Evolutionary conservation across 2,888 invertebrate genomes (phyloP).

Genomic region (Colostygia pectinataria): DNA sequence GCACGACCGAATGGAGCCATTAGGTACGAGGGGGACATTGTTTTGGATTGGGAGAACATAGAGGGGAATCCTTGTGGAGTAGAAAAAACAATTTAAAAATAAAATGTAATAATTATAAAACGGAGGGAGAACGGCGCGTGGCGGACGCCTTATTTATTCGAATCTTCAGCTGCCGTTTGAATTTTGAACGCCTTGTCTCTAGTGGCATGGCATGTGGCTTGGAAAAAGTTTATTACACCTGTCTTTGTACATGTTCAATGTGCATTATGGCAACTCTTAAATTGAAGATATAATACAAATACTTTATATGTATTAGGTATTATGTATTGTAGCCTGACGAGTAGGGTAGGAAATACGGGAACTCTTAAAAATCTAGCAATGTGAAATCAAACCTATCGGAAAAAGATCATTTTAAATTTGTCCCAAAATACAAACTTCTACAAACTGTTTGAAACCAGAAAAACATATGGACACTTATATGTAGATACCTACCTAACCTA

Average conservation of each 20-base stretch:
- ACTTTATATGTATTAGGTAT: too few relatives aligned
- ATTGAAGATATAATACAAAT: too few relatives aligned
- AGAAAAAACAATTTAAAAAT: constrained; percentile 83
- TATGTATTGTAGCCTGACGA: too few relatives aligned
- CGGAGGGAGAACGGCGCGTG: constrained; percentile 77
- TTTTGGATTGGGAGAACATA: constrained; percentile 68
- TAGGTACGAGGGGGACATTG: constrained; percentile 71
- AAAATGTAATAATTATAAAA: constrained; percentile 82
- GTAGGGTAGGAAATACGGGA: too few relatives aligned
- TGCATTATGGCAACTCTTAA: too few relatives aligned
- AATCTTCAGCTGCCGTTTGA: constrained; percentile 75
- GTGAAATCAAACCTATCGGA: too few relatives aligned
- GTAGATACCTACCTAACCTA: too few relatives aligned
- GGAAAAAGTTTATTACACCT: constrained; percentile 44
- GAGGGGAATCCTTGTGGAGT: constrained; percentile 75
- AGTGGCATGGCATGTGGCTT: constrained; percentile 62
- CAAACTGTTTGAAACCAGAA: too few relatives aligned
- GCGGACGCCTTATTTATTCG: constrained; percentile 75
- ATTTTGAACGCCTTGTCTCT: constrained; percentile 56
- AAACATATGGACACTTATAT: too few relatives aligned
- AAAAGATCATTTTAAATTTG: too few relatives aligned
- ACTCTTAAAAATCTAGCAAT: too few relatives aligned
- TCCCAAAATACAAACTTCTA: too few relatives aligned
- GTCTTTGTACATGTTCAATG: constrained; percentile 27
- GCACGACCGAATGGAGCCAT: constrained; percentile 73